Evolutionary conservation across 2,888 invertebrate species (phyloP), one percentile per base, ranked within the genome.

Genomic region (Meta bourneti): DNA sequence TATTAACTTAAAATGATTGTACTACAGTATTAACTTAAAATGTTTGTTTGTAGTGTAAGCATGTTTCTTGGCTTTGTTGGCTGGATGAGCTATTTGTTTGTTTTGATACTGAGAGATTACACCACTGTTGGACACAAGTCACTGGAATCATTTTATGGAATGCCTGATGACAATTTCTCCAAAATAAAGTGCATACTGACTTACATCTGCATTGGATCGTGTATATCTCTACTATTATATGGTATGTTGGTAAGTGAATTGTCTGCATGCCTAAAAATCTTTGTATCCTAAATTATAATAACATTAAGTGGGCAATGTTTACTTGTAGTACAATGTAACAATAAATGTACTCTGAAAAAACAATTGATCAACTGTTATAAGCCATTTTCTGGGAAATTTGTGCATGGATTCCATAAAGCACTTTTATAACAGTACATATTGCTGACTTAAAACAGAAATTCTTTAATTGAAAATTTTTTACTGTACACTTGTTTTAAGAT

Each of bases 21-120:
- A n/a, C n/a, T n/a, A n/a, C n/a, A n/a, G n/a, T n/a, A n/a, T n/a
- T n/a, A n/a, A n/a, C n/a, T n/a, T n/a, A n/a, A n/a, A n/a, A n/a
- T n/a, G n/a, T 34, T 34, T 34, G 34, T 34, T 82, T 93, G 7
- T n/a, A 93, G 93, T 75, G 70, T 91, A n/a, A 90, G 96, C 94
- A 96, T 97, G 61, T 96, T 97, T 0, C 94, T 96, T 49, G 96
- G 97, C 5, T 97, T 97, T 95, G 89, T 97, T 69, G 96, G 97
- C 4, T 97, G 97, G 97, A 97, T 97, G 93, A 94, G 95, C 78
- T 96, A 96, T 94, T 95, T 97, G 83, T 94, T 96, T 61, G 95
- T 95, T 93, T 94, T 95, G 74, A 94, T 96, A 7, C 72, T 94
- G 13, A 93, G 93, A 93, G 93, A 92, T 86, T 93, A 85, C 90